Evolutionary conservation across 2,797 vertebrate species (phyloP).

Genomic region (Danio kyathit): DNA sequence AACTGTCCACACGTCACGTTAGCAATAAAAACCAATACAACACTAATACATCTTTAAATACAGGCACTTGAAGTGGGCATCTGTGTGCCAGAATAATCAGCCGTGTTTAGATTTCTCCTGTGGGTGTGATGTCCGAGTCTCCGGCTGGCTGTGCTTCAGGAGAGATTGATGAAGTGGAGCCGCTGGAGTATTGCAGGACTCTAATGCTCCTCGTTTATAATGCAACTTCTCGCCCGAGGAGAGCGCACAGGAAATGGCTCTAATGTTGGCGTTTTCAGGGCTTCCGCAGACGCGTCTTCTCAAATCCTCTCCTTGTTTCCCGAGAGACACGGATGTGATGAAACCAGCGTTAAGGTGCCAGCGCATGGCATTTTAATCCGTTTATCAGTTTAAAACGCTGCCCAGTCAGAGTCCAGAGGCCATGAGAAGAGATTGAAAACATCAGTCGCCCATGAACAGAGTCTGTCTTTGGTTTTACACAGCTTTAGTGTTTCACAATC

Average conservation of each 20-base stretch:
- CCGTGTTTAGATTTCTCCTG: not conserved
- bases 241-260: not conserved
- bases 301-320: not conserved
- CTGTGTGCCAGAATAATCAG: not conserved
- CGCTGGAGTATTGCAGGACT: not conserved
- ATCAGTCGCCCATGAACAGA: not conserved
- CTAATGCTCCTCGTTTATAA: not conserved
- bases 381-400: constrained; percentile 20
- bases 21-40: too few relatives aligned
- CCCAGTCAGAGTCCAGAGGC: not conserved
- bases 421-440: not conserved
- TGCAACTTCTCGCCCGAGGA: not conserved
- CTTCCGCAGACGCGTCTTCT: not conserved
- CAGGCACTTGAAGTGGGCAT: not conserved
- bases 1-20: too few relatives aligned
- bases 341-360: not conserved
- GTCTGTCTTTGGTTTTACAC: constrained; percentile 5
- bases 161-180: constrained; percentile 1
- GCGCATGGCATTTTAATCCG: not conserved
- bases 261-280: not conserved
- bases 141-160: not conserved
- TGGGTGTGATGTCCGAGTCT: not conserved
- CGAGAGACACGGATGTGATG: constrained; percentile 4
- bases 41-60: too few relatives aligned
- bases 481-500: constrained; percentile 12